These are phyloP conservation scores for Cotesia vestalis DNA, from an alignment of 1,140 invertebrate species.

Conservation along the genomic window DNA sequence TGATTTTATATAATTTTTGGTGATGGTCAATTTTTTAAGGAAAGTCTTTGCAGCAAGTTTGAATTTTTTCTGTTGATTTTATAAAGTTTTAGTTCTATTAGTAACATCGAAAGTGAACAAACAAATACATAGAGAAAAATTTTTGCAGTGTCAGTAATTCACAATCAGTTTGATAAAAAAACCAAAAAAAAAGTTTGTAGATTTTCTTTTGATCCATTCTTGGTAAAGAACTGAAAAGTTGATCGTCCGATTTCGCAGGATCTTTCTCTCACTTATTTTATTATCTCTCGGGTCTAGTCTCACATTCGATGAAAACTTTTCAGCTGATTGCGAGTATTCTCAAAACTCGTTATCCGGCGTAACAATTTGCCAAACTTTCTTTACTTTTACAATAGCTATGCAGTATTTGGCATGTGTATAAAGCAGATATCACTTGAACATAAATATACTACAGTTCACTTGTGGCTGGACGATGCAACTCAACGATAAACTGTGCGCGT, in stretches of 20 bases:
- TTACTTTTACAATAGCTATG: conserved; percentile 8
- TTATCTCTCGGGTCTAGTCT: too few species aligned
- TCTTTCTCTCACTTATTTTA: neutral
- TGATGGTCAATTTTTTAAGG: too few species aligned
- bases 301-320: conserved; percentile 38
- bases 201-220: conserved; percentile 14
- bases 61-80: too few species aligned
- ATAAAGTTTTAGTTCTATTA: too few species aligned
- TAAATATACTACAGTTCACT: neutral
- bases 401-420: conserved; percentile 8
- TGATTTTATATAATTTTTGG: neutral
- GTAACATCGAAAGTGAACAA: too few species aligned
- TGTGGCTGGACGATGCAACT: neutral
- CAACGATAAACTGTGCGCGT: neutral
- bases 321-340: conserved; percentile 38
- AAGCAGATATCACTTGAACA: neutral
- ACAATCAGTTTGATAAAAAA: too few species aligned
- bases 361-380: conserved; percentile 23
- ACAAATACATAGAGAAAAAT: neutral
- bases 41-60: too few species aligned
- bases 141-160: conserved; percentile 14
- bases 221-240: conserved; percentile 17
- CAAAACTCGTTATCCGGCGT: conserved; percentile 19
- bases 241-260: conserved; percentile 7
- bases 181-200: too few species aligned